Evolutionary conservation across 2,797 vertebrate species (phyloP).

Genomic region (Artibeus jamaicensis): DNA sequence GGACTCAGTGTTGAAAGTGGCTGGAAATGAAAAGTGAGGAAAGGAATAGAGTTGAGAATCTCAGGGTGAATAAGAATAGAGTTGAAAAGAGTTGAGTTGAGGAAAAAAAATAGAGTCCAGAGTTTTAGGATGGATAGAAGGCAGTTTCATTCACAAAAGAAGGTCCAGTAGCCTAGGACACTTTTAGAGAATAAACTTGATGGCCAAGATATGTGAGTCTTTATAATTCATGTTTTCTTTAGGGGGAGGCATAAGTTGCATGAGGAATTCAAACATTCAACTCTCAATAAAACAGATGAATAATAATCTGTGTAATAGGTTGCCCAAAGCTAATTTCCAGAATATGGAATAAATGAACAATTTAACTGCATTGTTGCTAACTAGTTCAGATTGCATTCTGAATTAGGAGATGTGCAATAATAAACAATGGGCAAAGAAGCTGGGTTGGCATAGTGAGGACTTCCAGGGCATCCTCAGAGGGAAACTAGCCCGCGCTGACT

Average conservation of each 20-base stretch:
- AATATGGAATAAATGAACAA: background rate
- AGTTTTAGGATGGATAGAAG: background rate
- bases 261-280: background rate
- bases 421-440: background rate
- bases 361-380: background rate
- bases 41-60: background rate
- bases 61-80: too few species aligned
- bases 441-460: background rate
- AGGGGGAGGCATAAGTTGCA: background rate
- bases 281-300: background rate
- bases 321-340: background rate
- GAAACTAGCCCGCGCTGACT: background rate
- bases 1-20: background rate
- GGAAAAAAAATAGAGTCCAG: too few species aligned
- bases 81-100: too few species aligned
- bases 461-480: background rate
- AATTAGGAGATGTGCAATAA: background rate
- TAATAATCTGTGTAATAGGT: background rate
- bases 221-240: constrained; percentile 25
- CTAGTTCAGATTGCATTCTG: background rate
- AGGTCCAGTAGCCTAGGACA: background rate
- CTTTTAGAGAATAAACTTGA: background rate
- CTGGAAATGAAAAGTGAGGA: background rate
- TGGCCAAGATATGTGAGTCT: background rate
- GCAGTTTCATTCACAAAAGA: background rate